Evolutionary conservation across 2,888 invertebrate species (phyloP).

Genomic region (Eupithecia insigniata): DNA sequence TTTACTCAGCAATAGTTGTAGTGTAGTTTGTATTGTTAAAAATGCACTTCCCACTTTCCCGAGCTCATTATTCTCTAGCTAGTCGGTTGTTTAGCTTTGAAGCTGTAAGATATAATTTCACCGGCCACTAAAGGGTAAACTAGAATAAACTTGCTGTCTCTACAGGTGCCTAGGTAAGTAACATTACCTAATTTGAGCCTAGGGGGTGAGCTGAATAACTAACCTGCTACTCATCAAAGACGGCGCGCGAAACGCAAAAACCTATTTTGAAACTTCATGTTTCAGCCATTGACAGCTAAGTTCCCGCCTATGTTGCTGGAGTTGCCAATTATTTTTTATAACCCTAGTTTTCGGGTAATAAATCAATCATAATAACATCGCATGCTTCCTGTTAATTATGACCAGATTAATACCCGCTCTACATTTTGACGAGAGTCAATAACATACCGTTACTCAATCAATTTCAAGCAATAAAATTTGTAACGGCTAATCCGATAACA

Average conservation of each 20-base stretch:
- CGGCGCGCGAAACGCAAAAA: constrained; percentile 13
- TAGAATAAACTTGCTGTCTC: neutral
- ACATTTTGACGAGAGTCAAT: constrained; percentile 38
- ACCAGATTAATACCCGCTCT: constrained; percentile 33
- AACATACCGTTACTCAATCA: constrained; percentile 42
- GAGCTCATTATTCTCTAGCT: neutral
- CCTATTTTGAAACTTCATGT: constrained; percentile 8
- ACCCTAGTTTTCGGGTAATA: constrained; percentile 26
- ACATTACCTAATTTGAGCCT: too few relatives aligned
- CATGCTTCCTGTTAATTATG: constrained; percentile 41
- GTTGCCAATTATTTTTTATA: constrained; percentile 43
- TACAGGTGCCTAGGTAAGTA: neutral
- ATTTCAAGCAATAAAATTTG: constrained; percentile 31
- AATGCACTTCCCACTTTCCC: neutral
- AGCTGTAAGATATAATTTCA: constrained; percentile 9
- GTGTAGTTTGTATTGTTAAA: neutral
- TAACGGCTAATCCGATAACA: constrained; percentile 30
- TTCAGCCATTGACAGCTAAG: neutral
- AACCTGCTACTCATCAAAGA: constrained; percentile 5
- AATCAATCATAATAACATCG: constrained; percentile 43
- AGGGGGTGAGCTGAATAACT: too few relatives aligned
- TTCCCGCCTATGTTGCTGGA: constrained; percentile 28
- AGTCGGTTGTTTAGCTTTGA: constrained; percentile 5
- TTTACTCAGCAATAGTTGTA: too few relatives aligned
- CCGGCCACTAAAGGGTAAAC: constrained; percentile 3